These are phyloP conservation scores for Chionis minor DNA, from an alignment of 2,113 vertebrate species.

Conservation along the genomic window DNA sequence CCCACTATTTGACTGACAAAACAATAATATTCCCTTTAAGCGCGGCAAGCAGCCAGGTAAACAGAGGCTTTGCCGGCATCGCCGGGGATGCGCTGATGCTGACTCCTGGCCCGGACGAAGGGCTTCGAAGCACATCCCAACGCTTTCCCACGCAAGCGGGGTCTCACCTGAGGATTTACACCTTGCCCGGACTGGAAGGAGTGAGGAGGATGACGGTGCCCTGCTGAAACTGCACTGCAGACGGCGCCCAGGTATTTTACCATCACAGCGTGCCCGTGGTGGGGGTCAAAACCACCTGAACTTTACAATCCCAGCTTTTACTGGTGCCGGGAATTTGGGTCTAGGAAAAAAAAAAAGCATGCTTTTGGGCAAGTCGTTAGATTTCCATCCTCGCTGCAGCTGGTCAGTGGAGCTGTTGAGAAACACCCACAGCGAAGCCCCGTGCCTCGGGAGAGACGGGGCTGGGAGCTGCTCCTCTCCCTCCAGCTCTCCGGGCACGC, in stretches of 20 bases:
- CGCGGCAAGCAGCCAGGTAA: constrained; percentile 52
- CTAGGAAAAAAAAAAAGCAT: background rate
- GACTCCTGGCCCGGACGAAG: background rate
- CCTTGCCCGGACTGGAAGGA: background rate
- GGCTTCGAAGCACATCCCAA: background rate
- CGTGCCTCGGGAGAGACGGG: background rate
- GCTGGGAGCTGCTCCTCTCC: background rate
- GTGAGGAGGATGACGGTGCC: background rate
- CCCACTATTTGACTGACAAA: constrained; percentile 50
- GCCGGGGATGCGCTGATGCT: background rate
- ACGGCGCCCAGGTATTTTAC: background rate
- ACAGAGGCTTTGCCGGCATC: background rate
- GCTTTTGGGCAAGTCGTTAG: background rate
- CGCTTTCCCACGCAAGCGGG: background rate
- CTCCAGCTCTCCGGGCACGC: background rate
- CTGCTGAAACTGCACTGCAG: background rate
- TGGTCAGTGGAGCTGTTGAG: rapidly evolving
- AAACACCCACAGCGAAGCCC: background rate
- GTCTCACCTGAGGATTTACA: constrained; percentile 17
- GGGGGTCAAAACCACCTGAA: background rate
- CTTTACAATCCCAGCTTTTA: background rate
- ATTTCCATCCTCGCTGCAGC: background rate
- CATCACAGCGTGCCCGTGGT: background rate
- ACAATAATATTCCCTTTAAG: constrained; percentile 48
- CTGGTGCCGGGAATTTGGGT: background rate